Evolutionary conservation across 2,888 invertebrate genomes (phyloP).

Genomic region (Pseudolycoriella hygida): DNA sequence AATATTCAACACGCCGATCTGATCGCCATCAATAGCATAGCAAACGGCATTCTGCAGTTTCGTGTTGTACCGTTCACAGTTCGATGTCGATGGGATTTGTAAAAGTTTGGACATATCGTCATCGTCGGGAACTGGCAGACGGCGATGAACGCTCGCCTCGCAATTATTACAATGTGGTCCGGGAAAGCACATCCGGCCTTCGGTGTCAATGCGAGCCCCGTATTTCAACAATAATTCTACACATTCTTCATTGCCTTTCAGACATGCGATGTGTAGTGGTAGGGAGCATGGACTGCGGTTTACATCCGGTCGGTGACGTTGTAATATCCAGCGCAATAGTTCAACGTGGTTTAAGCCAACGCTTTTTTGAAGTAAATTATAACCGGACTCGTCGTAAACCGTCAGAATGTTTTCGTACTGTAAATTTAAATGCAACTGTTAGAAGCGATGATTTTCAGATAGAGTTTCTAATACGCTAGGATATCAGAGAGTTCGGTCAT

Average conservation of each 20-base stretch:
- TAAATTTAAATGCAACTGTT: not conserved
- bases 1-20: conserved; percentile 46
- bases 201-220: conserved; percentile 51
- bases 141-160: conserved; percentile 47
- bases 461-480: too few relatives aligned
- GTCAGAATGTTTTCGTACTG: conserved; percentile 51
- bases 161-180: conserved; percentile 51
- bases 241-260: conserved; percentile 50
- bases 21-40: conserved; percentile 56
- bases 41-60: conserved; percentile 52
- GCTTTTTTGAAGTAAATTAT: conserved; percentile 55
- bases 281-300: conserved; percentile 56
- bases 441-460: too few relatives aligned
- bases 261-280: conserved; percentile 55
- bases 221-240: conserved; percentile 48
- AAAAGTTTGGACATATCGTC: too few relatives aligned
- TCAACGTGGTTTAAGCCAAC: conserved; percentile 53
- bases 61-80: conserved; percentile 28
- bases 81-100: conserved; percentile 18
- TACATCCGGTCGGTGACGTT: conserved; percentile 42
- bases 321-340: conserved; percentile 46
- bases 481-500: too few relatives aligned
- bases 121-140: conserved; percentile 25
- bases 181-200: conserved; percentile 59
- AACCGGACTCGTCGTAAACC: conserved; percentile 46